A percentile compares a stretch with the other conserved stretches of the same genome.
Conservation (phyloP, 2,113 vertebrate genomes). For the Saccopteryx leptura region DNA sequence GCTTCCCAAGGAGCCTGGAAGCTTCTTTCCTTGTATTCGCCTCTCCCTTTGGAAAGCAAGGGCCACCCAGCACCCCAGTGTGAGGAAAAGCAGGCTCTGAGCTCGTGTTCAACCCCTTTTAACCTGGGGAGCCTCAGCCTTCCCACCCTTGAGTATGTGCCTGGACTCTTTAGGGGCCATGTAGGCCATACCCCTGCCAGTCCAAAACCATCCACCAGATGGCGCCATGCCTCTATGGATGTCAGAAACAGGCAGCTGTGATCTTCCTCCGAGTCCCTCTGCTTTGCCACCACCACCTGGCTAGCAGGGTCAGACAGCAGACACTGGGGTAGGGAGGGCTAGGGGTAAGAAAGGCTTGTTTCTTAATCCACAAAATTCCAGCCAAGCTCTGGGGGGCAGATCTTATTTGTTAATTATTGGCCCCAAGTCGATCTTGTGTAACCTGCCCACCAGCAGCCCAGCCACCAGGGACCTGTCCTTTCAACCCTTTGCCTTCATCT, state of each 20-base stretch:
- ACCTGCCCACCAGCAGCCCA: not conserved
- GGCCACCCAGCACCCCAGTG: not conserved
- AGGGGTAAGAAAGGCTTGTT: not conserved
- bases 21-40: not conserved
- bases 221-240: not conserved
- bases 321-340: not conserved
- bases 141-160: rapidly evolving
- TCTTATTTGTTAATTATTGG: not conserved
- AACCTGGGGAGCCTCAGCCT: not conserved
- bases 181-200: not conserved
- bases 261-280: not conserved
- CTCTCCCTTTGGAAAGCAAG: not conserved
- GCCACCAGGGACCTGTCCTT: not conserved
- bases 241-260: not conserved
- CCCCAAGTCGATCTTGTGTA: not conserved
- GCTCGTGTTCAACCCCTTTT: too few species aligned
- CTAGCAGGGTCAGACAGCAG: not conserved
- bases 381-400: not conserved
- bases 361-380: not conserved
- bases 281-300: not conserved
- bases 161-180: not conserved
- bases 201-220: slow-evolving; percentile 1
- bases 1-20: not conserved
- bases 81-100: not conserved
- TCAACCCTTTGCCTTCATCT: not conserved